These are phyloP conservation scores for Ptycholaimellus sp. DNA, from an alignment of 2,888 invertebrate genomes.

Conservation along the genomic window DNA sequence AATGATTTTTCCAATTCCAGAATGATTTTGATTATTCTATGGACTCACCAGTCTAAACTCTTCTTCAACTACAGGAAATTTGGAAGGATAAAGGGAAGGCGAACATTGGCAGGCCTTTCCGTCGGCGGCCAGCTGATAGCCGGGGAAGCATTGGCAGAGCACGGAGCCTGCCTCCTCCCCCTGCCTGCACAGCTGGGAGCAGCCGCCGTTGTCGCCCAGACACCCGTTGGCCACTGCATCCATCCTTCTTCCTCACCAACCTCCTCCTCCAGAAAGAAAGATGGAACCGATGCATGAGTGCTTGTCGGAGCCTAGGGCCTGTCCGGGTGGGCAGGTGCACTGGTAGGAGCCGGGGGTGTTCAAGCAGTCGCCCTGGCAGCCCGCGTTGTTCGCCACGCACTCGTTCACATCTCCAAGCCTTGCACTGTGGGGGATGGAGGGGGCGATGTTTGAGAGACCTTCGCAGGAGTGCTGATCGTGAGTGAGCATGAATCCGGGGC, in stretches of 20 bases:
- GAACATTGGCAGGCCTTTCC: slow-evolving; percentile 17
- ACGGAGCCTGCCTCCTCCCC: no score
- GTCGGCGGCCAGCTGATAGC: slow-evolving; percentile 32
- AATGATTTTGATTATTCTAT: no score
- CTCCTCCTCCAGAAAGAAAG: no score
- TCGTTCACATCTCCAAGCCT: slow-evolving; percentile 50
- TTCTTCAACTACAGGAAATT: no score
- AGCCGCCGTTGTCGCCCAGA: slow-evolving; percentile 1
- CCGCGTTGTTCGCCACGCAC: slow-evolving; percentile 44
- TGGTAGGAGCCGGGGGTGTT: slow-evolving; percentile 1
- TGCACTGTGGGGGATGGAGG: not conserved
- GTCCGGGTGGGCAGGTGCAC: no score
- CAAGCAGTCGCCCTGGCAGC: slow-evolving; percentile 45
- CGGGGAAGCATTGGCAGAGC: slow-evolving; percentile 53
- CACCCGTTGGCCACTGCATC: no score
- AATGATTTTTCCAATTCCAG: no score
- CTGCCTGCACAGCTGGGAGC: not conserved
- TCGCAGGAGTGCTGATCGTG: slow-evolving; percentile 15
- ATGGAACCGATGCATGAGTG: no score
- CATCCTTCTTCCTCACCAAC: no score
- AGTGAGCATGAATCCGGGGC: slow-evolving; percentile 38
- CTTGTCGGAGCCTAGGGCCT: no score
- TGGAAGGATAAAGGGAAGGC: slow-evolving; percentile 1
- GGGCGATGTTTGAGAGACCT: slow-evolving; percentile 10
- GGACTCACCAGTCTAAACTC: no score